Evolutionary conservation across 2,113 vertebrate genomes (phyloP), one percentile per base, ranked within the genome.

Genomic region (Otus sunia): DNA sequence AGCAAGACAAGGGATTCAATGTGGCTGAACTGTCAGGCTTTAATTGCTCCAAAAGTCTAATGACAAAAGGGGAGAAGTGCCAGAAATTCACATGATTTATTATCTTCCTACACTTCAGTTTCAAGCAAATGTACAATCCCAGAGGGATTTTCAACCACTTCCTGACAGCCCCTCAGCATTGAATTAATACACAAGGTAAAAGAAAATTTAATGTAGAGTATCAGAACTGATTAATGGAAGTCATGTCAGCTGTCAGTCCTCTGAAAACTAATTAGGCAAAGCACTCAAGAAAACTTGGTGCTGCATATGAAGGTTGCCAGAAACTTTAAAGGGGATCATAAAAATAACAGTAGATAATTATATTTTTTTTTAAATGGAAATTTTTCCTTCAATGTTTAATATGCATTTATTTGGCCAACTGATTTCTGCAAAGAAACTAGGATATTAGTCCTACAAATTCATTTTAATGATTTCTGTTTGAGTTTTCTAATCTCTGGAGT

Each of bases 201-300:
- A 92, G 90, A 92, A 98, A 97, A 93, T 92, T 90, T 94, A 97
- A 93, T 92, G 85, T 79, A 91, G 90, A 92, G 85, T 90, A 96
- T 97, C 94, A 97, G 97, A 97, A 93, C 63, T 97, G 94, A 98
- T 97, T 97, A 98, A 96, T 73, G 25, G 83, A 96, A 95, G 93
- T 83, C 87, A 92, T 95, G 96, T 97, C 93, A 58, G 66, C 95
- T 90, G 66, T 98, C 97, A 97, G 55, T 97, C 67, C 95, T 94
- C 88, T 92, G 83, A 76, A 97, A 97, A 96, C 90, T 97, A 97
- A 98, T 97, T 96, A 98, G 90, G 68, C 60, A 94, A 97, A 98
- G 96, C 89, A 96, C 86, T 97, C 88, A 94, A 56, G 88, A 81
- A 91, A 97, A 89, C 83, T 91, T 50, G 1, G 75, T 55, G 64